A percentile compares a stretch with the other conserved stretches of the same genome.
phyloP scores from a whole-genome alignment of 2,888 invertebrate species.

The Agriotes lineatus region DNA sequence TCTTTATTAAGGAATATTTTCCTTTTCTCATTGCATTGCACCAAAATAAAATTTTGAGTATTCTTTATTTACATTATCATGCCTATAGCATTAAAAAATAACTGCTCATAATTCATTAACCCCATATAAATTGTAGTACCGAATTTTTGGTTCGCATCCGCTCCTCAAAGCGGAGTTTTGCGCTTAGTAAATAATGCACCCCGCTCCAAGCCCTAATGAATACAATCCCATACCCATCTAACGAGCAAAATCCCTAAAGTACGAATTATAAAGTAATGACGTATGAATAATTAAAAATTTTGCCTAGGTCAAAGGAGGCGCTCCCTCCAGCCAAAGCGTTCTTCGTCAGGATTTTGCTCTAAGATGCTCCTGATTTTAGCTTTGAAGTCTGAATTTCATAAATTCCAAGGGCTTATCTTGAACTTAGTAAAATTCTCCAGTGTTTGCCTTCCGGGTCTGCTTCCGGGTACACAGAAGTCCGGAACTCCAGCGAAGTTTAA shows the following conservation, averaged over 20 bases:
- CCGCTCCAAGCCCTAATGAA: slow-evolving; percentile 34
- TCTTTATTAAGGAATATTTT: no score
- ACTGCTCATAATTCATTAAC: not conserved
- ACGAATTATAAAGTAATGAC: slow-evolving; percentile 41
- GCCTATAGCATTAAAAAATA: no score
- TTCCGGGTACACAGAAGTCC: slow-evolving; percentile 43
- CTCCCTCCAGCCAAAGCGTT: slow-evolving; percentile 24
- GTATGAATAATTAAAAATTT: slow-evolving; percentile 42
- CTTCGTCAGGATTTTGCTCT: slow-evolving; percentile 36
- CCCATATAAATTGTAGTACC: not conserved
- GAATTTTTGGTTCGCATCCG: not conserved
- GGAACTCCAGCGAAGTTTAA: slow-evolving; percentile 38
- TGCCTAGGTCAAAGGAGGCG: slow-evolving; percentile 41
- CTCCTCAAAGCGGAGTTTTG: slow-evolving; percentile 21
- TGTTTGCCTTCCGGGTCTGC: slow-evolving; percentile 45
- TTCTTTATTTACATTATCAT: no score
- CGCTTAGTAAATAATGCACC: slow-evolving; percentile 35
- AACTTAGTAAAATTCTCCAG: slow-evolving; percentile 46
- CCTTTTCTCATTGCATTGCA: no score
- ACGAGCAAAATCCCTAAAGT: slow-evolving; percentile 38
- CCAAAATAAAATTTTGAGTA: no score
- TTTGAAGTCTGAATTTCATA: slow-evolving; percentile 48
- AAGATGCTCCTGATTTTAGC: slow-evolving; percentile 42
- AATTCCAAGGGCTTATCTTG: slow-evolving; percentile 45
- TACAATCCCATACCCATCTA: slow-evolving; percentile 39